These are phyloP conservation scores for Dipodomys merriami DNA, from an alignment of 2,113 vertebrate species.

Conservation along the genomic window DNA sequence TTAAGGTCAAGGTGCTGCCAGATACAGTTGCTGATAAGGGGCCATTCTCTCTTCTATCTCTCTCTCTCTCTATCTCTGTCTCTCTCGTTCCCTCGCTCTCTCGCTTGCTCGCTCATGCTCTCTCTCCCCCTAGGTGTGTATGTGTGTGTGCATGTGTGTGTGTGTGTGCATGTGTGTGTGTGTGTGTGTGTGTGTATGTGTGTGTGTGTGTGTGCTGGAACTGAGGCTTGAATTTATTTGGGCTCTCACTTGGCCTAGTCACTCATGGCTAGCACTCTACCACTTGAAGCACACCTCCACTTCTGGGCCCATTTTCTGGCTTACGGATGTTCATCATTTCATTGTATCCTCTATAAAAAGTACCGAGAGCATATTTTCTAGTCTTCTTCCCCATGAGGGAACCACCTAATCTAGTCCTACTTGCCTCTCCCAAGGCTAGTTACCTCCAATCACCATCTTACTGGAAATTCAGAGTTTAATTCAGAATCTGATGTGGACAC, in stretches of 20 bases:
- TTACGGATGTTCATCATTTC: background rate
- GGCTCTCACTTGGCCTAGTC: too few species aligned
- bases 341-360: background rate
- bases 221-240: too few species aligned
- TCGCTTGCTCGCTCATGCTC: too few species aligned
- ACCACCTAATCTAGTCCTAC: background rate
- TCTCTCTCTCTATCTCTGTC: too few species aligned
- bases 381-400: background rate
- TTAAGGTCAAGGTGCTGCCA: background rate
- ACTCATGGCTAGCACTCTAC: too few species aligned
- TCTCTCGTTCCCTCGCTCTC: too few species aligned
- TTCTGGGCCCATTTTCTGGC: background rate
- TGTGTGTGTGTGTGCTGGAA: too few species aligned
- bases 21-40: background rate
- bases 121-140: too few species aligned
- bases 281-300: too few species aligned
- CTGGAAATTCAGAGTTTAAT: background rate
- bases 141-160: too few species aligned
- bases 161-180: too few species aligned
- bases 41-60: background rate
- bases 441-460: background rate
- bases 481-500: background rate
- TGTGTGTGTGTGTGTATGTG: too few species aligned
- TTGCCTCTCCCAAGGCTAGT: background rate
- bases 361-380: background rate